Evolutionary conservation across 92 coral and sea anemone genomes (phyloP), one percentile per base, ranked within the genome.

Genomic region (Phymanthus crucifer): DNA sequence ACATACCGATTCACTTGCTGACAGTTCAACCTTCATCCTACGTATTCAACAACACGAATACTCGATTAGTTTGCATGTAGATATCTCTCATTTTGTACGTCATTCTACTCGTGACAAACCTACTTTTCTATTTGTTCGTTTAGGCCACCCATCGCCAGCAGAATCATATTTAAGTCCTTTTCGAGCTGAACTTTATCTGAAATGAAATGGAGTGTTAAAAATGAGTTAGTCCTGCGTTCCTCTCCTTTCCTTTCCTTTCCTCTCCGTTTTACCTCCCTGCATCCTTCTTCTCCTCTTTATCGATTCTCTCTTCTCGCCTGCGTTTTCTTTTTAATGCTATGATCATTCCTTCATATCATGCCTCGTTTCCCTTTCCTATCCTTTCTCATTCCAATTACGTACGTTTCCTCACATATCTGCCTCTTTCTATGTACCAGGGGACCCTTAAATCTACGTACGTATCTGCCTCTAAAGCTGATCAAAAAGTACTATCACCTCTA

Each of bases 101-200:
- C 23, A 61, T 61, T 61, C 12, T 24, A 9, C 32, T 57, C 6
- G 13, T 4, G 24, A 21, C 6, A 27, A 12, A 61, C 68, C 29
- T 29, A 61, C 68, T 29, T 61, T 6, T 61, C 68, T 7, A 61
- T 61, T 12, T 61, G 68, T 27, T 61, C 68, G 34, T 61, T 61
- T 61, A 61, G 33, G 18, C 68, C 68, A 24, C 46, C 68, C 54
- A 77, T 40, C 3, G 57, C 81, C 72, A 56, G 65, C n/a, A 61
- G 57, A 34, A 70, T 70, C 36, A 77, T 32, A 27, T 36, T 77
- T 66, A 77, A 34, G 26, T 77, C 81, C n/a, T 77, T 65, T 64
- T 77, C 71, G 0, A 70, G 50, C 35, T 70, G 74, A 70, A 40
- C 74, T 27, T 61, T 61, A 61, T 61, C 68, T 61, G 68, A 75